Percentiles rank a stretch among this genome's conserved stretches.
Conservation (phyloP, 2,888 invertebrate species). For the Melitaea athalia region DNA sequence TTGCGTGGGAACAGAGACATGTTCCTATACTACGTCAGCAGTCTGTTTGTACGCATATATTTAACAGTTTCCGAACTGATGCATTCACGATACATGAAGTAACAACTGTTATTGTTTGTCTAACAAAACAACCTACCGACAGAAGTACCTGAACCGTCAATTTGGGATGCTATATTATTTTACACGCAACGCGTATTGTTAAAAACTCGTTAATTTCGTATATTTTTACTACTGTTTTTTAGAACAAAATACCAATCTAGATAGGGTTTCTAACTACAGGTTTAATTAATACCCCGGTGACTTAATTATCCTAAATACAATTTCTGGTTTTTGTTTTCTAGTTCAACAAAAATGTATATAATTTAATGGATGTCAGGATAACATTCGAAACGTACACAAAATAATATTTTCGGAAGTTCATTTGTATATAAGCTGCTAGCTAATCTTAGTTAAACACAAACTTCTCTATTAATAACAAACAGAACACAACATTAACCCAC, state of each 20-base stretch:
- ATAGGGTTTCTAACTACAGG: too few species aligned
- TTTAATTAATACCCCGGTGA: too few species aligned
- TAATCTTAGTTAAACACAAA: conserved; percentile 1
- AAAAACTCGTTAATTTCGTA: neutral
- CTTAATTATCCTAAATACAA: too few species aligned
- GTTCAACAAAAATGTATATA: neutral
- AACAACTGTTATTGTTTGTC: conserved; percentile 37
- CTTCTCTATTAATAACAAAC: conserved; percentile 10
- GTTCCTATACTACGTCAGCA: conserved; percentile 33
- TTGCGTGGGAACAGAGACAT: conserved; percentile 28
- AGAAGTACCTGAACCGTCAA: conserved; percentile 30
- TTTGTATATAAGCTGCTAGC: neutral
- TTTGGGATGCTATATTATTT: conserved; percentile 27
- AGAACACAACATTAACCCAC: conserved; percentile 12
- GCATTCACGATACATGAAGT: conserved; percentile 31
- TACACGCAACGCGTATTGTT: neutral
- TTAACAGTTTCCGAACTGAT: conserved; percentile 33
- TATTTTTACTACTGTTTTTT: too few species aligned
- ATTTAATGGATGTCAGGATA: neutral
- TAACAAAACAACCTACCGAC: conserved; percentile 33
- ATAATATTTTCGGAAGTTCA: neutral
- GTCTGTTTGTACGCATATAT: conserved; percentile 39
- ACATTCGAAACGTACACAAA: neutral
- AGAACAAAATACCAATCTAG: too few species aligned
- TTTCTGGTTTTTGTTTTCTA: too few species aligned